Evolutionary conservation across 1,140 invertebrate species (phyloP), one percentile per base, ranked within the genome.

Genomic region (Centruroides sculpturatus): DNA sequence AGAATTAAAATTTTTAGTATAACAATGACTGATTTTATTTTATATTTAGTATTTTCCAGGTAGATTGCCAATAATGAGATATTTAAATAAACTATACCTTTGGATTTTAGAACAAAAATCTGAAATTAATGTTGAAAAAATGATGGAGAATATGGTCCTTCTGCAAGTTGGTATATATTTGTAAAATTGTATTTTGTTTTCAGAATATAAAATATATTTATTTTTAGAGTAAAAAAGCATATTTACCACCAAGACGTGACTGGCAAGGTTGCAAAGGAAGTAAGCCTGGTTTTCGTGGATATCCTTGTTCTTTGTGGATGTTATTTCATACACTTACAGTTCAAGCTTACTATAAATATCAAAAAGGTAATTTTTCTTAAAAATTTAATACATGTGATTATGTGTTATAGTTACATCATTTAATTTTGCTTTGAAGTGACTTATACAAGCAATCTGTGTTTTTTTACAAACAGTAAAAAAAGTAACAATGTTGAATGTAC

Each of bases 231-330:
- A 41, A 59, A 46, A 54, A 62, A 13, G 56, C 47, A 9, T 61
- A 60, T 13, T 56, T 74, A 7, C 68, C 68, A 41, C 75, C 78
- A 10, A 71, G 79, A 11, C 72, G 81, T 66, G 76, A 79, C 36
- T 98, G 89, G 85, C 77, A 87, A 55, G 85, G 83, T 10, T 99
- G 96, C 72, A 78, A 79, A 67, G 90, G 91, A 7, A 91, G 86
- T 69, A 73, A 78, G 52, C 72, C 82, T 3, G 75, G 79, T 53
- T 78, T 72, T 65, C 80, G 95, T 55, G 92, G 93, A n/a, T 98
- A 92, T 72, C 89, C 93, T 1, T 99, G 96, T 76, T 85, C 89
- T 0, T 74, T 99, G 12, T 99, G 96, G 96, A 87, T 82, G 47
- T 76, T 95, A 60, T 99, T 98, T 72, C 96, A 99, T 71, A 88